Conservation (phyloP, 2,113 vertebrate genomes). For the Poicephalus meyeri region DNA sequence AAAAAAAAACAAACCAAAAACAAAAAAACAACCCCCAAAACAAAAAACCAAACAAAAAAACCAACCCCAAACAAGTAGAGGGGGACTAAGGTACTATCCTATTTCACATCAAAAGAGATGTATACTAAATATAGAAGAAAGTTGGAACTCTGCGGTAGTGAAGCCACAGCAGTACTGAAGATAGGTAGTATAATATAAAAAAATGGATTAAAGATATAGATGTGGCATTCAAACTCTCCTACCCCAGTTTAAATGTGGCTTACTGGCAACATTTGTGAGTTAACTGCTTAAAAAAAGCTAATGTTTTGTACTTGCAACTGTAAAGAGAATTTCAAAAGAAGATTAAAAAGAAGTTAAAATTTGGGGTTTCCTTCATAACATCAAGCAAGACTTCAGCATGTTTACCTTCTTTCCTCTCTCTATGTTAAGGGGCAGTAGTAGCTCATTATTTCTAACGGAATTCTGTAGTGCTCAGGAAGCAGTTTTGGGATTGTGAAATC, state of each 20-base stretch:
- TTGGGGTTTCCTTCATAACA: neutral
- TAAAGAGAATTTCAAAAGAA: neutral
- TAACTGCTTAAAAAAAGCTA: neutral
- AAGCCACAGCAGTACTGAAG: neutral
- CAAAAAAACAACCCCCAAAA: neutral
- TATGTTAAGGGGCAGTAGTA: neutral
- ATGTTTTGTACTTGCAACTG: neutral
- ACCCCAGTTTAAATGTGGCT: neutral
- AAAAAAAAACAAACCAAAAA: neutral
- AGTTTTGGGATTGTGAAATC: neutral
- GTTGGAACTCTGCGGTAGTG: neutral
- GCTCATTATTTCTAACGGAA: neutral
- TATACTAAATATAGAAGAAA: neutral
- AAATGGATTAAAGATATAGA: neutral
- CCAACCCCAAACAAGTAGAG: rapidly evolving
- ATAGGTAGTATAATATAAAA: neutral
- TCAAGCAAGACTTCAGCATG: neutral
- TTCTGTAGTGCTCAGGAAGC: neutral
- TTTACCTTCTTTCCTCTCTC: neutral
- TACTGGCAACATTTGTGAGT: neutral
- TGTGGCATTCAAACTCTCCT: rapidly evolving
- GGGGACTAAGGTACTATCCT: neutral
- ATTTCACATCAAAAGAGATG: neutral
- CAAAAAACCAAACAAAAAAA: neutral
- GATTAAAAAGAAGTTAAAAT: neutral